Base-by-base conservation (phyloP, 2,888 invertebrate genomes). In the Hyposoter dolosus region DNA sequence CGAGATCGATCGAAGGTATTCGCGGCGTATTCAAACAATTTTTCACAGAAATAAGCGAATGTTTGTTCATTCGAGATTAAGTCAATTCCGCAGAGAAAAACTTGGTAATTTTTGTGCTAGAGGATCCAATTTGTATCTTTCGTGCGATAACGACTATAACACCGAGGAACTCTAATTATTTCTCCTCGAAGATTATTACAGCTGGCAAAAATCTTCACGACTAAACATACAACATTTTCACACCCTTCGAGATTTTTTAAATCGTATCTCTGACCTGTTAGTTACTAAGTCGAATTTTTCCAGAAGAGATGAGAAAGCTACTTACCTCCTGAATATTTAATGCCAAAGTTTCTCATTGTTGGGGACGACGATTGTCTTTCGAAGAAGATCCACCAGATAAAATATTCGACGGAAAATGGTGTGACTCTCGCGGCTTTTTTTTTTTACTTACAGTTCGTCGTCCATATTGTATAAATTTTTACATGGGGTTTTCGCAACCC, bases 331-430 rank as follows among this genome's bases (percentile, higher is more conserved):
- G 92, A 93, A 93, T 93, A 93, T 93, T 93, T 93, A 91, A 93
- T 93, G 88, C 88, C 90, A 85, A 88, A 89, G 92, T 92, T 91
- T 90, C 90, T 91, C 90, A 92, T 92, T 92, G 93, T 93, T 91
- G 56, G 87, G 89, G 89, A 81, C 91, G 89, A 81, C 91, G 93
- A 94, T 93, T 93, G 94, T 93, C 94, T 92, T 93, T 93, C 92
- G 92, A 92, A 92, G 89, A 91, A 92, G 89, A 91, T 88, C 87
- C 89, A 86, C 87, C 87, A 88, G 90, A 90, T 84, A 74, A 77
- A 78, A 60, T 85, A 56, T 77, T 71, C 43, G 60, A 81, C 15
- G 71, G 71, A 43, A 19, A 85, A 69, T 71, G 80, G 47, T 23
- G 68, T 60, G 68, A 45, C 53, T 66, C 35, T 23, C 43, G 60